Base-by-base conservation (phyloP, 2,888 invertebrate genomes). In the Patella caerulea region DNA sequence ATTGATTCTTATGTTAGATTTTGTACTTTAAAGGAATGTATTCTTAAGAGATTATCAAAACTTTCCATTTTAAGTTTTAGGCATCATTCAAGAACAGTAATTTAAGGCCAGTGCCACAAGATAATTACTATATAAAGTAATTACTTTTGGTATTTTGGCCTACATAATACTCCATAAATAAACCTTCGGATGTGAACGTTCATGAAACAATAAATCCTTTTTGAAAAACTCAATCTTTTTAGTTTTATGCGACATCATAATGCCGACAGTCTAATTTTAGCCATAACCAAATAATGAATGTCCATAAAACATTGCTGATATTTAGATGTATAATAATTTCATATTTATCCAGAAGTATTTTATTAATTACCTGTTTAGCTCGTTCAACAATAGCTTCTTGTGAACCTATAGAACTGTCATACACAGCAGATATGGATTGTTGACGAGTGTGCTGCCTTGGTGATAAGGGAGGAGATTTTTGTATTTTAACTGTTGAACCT, bases 301-400 rank as follows among this genome's bases (percentile, higher is more conserved):
- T 73, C n/a, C 73, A 59, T n/a, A 59, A 59, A 29, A 56, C 29
- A 45, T 56, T 56, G n/a, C 73, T 17, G 65, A 56, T 52, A 45
- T 55, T 24, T 73, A 73, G 34, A 59, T 74, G 74, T 15, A 17
- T 2, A 29, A 29, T 29, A 71, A 29, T 71, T 29, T 71, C 14
- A 19, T 17, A 24, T 45, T 29, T 14, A 29, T n/a, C 17, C n/a
- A 17, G 17, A 45, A 17, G 12, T 11, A 12, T 17, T 45, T 12
- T 53, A 29, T 54, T 14, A 65, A 74, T 79, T 86, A 94, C 95
- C 93, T 96, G 96, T 92, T 96, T 96, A 17, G 96, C 96, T 90
- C 96, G 95, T 89, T 96, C 96, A 34, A 96, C 95, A 87, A 96
- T 96, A 91, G 96, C 95, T 91, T 95, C 95, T 88, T 95, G 95